phyloP scores from a whole-genome alignment of 2,113 vertebrate species.

The Gymnocephalus cernua region DNA sequence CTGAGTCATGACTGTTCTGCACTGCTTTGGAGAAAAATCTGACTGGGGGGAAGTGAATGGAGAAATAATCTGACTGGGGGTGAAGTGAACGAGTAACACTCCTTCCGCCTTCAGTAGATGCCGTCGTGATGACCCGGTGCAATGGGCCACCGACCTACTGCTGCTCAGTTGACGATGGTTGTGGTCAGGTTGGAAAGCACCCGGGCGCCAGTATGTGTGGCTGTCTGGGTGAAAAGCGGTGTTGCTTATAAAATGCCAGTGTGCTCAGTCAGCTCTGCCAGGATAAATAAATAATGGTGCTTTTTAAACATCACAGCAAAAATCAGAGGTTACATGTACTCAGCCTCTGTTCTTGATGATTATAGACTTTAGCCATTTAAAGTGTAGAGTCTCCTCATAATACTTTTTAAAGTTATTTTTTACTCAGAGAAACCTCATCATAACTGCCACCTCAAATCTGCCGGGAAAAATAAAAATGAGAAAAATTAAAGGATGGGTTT shows the following conservation, averaged over 20 bases:
- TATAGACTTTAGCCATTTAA: constrained; percentile 21
- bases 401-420: not conserved
- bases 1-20: constrained; percentile 76
- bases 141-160: constrained; percentile 44
- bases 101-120: constrained; percentile 40
- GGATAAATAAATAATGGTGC: constrained; percentile 47
- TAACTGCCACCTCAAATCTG: too few relatives aligned
- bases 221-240: constrained; percentile 29
- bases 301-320: constrained; percentile 48
- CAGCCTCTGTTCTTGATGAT: constrained; percentile 15
- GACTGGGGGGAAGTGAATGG: constrained; percentile 28
- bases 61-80: constrained; percentile 52
- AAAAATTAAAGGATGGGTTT: too few relatives aligned
- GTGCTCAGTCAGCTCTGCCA: constrained; percentile 43
- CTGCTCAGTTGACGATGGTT: constrained; percentile 30
- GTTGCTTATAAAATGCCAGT: constrained; percentile 53
- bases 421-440: not conserved
- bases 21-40: constrained; percentile 54
- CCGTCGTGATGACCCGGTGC: constrained; percentile 50
- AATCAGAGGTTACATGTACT: constrained; percentile 37
- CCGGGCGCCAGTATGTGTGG: constrained; percentile 12
- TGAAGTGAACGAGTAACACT: constrained; percentile 47
- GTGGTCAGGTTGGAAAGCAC: constrained; percentile 23
- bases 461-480: too few relatives aligned
- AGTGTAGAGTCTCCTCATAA: constrained; percentile 16